A percentile compares a stretch with the other conserved stretches of the same genome.
Conservation (phyloP, 1,140 invertebrate species). For the Drosophila paulistorum region DNA sequence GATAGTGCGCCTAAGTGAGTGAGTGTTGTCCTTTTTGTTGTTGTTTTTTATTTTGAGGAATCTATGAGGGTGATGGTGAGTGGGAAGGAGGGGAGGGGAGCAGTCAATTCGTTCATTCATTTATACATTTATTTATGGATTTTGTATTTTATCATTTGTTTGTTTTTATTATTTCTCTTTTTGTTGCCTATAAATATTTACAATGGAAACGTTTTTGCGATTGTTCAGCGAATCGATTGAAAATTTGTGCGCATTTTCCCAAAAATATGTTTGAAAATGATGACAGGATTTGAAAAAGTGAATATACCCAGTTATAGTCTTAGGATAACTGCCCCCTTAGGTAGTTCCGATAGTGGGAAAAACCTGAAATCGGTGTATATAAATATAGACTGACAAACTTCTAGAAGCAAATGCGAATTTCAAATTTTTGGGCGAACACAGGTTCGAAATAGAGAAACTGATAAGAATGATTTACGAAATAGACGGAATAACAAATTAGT, state of each 20-base stretch:
- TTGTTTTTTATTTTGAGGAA: not conserved
- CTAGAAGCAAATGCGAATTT: too few species aligned
- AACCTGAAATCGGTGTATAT: too few species aligned
- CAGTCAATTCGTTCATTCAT: constrained; percentile 21
- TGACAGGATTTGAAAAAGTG: constrained; percentile 9
- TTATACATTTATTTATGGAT: constrained; percentile 10
- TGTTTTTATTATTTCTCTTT: not conserved
- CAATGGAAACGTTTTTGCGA: constrained; percentile 42
- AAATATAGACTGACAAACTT: too few species aligned
- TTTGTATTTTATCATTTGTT: not conserved
- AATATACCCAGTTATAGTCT: not conserved
- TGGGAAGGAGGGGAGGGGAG: constrained; percentile 26
- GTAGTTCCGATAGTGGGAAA: not conserved
- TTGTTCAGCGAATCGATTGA: constrained; percentile 49
- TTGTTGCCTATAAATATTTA: constrained; percentile 59
- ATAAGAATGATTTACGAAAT: not conserved
- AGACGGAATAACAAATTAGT: not conserved
- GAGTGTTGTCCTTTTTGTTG: not conserved
- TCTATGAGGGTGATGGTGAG: constrained; percentile 18
- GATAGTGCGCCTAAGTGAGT: constrained; percentile 58
- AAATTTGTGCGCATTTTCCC: constrained; percentile 69
- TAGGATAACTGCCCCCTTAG: not conserved
- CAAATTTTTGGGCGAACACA: not conserved
- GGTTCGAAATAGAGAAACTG: not conserved
- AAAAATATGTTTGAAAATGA: constrained; percentile 19